A percentile compares a stretch with the other conserved stretches of the same genome.
These are phyloP conservation scores for Heterohyrax brucei DNA, from an alignment of 2,797 vertebrate genomes.

Conservation along the genomic window DNA sequence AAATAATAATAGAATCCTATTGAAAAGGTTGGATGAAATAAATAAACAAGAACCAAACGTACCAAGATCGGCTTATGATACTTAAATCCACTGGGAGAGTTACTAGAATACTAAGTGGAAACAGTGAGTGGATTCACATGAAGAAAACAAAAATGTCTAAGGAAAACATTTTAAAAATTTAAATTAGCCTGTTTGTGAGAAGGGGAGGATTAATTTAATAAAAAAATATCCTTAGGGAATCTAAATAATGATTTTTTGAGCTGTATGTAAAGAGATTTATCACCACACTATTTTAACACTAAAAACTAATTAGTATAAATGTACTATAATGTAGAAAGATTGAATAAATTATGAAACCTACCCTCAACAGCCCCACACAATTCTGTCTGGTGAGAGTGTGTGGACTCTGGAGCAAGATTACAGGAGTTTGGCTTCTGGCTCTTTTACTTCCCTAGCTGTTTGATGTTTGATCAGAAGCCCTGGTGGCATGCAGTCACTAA, in stretches of 20 bases:
- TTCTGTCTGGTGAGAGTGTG: too few species aligned
- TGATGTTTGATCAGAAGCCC: too few species aligned
- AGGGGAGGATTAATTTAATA: slow-evolving; percentile 23
- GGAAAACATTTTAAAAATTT: slow-evolving; percentile 37
- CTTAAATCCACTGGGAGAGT: slow-evolving; percentile 22
- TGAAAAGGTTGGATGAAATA: slow-evolving; percentile 41
- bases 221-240: slow-evolving; percentile 24
- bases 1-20: slow-evolving; percentile 16
- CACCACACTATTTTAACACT: background rate
- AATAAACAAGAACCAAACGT: slow-evolving; percentile 18
- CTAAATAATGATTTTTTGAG: background rate
- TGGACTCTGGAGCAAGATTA: too few species aligned
- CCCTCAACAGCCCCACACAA: background rate
- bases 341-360: slow-evolving; percentile 42
- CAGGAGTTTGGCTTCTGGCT: too few species aligned
- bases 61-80: background rate
- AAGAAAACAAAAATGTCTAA: slow-evolving; percentile 57
- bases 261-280: background rate
- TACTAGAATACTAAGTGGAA: slow-evolving; percentile 52
- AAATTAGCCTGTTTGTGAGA: slow-evolving; percentile 38
- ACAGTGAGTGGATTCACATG: slow-evolving; percentile 34
- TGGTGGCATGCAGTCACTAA: slow-evolving; percentile 14
- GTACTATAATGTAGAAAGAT: background rate
- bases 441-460: too few species aligned
- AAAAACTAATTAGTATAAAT: slow-evolving; percentile 26